Base-by-base conservation (phyloP, 2,113 vertebrate species). In the Arenaria interpres region DNA sequence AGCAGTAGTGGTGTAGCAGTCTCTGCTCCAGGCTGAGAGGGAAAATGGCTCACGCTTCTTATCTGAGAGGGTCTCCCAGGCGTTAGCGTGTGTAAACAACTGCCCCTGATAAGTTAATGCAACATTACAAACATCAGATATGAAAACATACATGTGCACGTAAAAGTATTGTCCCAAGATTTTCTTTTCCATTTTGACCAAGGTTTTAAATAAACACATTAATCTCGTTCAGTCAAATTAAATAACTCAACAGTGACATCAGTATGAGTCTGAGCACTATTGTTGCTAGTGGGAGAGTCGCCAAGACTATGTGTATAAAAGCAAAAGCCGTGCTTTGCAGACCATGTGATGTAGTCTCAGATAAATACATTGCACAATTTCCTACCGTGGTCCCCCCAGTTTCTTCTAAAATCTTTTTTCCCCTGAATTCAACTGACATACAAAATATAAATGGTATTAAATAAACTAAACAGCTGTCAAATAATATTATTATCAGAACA, bases 151-250 rank as follows among this genome's bases (percentile, higher is more conserved):
- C 62, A 39, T 59, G 89, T 72, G 80, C 92, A 94, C 53, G 32
- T 95, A 91, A 71, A 95, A 97, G 90, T 81, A 93, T 85, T 96
- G 90, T 79, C 83, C 33, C 2, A 3, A 92, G 91, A 96, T 94
- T 97, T 97, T 62, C 91, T 77, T 94, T 93, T 93, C 95, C 93
- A 93, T 96, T 96, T 97, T 67, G 86, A 98, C 93, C 86, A 78
- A 89, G 93, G 90, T 97, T 97, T 97, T 97, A 97, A 97, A 97
- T 95, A 98, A 98, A 97, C 90, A 97, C 82, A 95, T 96, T 97
- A 96, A 97, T 97, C 95, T 95, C 12, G 7, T 96, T 96, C 83
- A 94, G 89, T 95, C 93, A 97, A 98, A 97, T 97, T 96, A 98
- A 97, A 97, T 97, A 97, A 95, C 91, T 94, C 80, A 94, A 46